Base-by-base conservation (phyloP, 2,797 vertebrate species). In the Myotis daubentonii region DNA sequence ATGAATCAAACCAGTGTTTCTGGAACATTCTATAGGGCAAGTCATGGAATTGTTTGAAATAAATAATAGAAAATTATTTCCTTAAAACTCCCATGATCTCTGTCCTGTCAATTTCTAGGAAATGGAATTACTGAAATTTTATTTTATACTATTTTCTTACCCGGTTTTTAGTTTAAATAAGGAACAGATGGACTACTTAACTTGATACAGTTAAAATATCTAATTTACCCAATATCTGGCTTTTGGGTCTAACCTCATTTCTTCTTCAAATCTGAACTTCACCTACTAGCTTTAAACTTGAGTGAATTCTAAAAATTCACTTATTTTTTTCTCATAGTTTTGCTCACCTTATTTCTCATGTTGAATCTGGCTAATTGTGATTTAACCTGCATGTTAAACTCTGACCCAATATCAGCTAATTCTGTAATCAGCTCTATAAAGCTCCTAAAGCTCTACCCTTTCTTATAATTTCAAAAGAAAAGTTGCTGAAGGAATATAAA, bases 121-220 rank as follows among this genome's bases (percentile, higher is more conserved):
- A 81, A 81, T 53, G 4, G 8, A 38, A 70, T 19, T 68, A 7
- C 12, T 92, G 33, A 78, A 80, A 89, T 41, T 60, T 92, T 30
- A 82, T 76, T 86, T 92, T 78, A 76, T 15, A 28, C 8, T 68
- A n/a, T 72, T 94, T 86, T 91, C 20, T 84, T 66, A 60, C 5
- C 62, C 36, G 55, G 13, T 33, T 65, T 5, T 92, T 82, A 87
- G 20, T 78, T 36, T 86, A 86, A 89, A 75, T 28, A 88, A 80
- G 55, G 22, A n/a, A 1, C 1, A 16, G 8, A 68, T 81, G 36
- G 25, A 76, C 93, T 10, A 6, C 53, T 10, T 30, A 92, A 16
- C 0, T 0, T 3, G 33, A 6, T 51, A 76, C 2, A 80, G 19
- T 38, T 71, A 44, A 75, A 51, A 38, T 6, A 28, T 25, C 44